Base-by-base conservation (phyloP, 2,113 vertebrate genomes). In the Pao palembangensis region DNA sequence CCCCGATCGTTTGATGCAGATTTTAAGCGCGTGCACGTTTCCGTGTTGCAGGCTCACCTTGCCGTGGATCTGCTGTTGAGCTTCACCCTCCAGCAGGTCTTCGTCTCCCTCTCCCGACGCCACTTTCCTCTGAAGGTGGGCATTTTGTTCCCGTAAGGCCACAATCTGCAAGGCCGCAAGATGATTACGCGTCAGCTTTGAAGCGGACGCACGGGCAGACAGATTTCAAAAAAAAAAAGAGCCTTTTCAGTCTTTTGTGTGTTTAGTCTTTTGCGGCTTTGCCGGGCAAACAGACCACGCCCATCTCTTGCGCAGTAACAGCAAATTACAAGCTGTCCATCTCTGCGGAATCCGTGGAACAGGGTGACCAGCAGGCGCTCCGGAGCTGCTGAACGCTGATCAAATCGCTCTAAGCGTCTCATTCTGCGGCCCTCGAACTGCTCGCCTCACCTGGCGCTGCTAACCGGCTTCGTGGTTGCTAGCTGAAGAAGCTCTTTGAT, bases 101-200 rank as follows among this genome's bases (percentile, higher is more conserved):
- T 95, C 92, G 48, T 92, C 93, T 14, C 88, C 94, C 8, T 98
- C 96, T 55, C 94, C 96, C 11, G 94, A 92, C 28, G 92, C 94
- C 83, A 98, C 94, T 91, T 98, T 99, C 75, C 95, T 94, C 86
- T 98, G 97, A 80, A 98, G 94, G 80, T 98, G 95, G 69, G 94
- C 95, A 92, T 98, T 98, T 91, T 99, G 97, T 81, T 99, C 97
- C 62, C 94, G 90, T 87, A 98, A 94, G 86, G 93, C 94, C 88
- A 96, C 91, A 59, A 99, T 99, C 97, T 99, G 90, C 15, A 88
- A 84, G 75, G 85, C 0, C 86, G 18, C n/a, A 58, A 64, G 55
- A 42, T 44, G n/a, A 1, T 43, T 18, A 42, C 2, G 43, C 2
- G 43, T 48, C 8, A 70, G 23, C 49, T 16, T 13, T 23, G 3